Base-by-base conservation (phyloP, 37 sponge, comb jelly and placozoan genomes). In the Dysidea cf. avara region DNA sequence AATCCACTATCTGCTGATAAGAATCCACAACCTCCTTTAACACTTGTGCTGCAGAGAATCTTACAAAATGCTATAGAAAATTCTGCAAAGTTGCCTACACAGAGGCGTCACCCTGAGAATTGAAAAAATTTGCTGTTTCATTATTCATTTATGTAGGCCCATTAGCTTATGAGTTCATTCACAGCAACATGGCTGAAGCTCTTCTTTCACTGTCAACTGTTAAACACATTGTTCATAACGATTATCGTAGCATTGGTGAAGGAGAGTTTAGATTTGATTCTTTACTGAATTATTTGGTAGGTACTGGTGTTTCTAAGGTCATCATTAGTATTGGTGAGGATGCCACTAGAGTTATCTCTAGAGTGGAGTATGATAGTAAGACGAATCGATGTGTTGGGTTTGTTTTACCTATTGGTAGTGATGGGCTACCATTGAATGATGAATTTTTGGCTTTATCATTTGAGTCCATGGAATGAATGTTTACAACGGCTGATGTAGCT, bases 301-400 rank as follows among this genome's bases (percentile, higher is more conserved):
- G n/a, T n/a, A n/a, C n/a, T n/a, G n/a, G n/a, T n/a, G n/a, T n/a
- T n/a, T n/a, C n/a, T n/a, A 61, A 38, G n/a, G 20, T 13, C 3
- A 5, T 61, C 11, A 36, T 75, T 20, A 6, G 53, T 30, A 20
- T 75, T 2, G 82, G 75, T 37, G 77, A 80, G 52, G 81, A 80
- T 80, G 81, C 81, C 33, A 70, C 72, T 25, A 22, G 81, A 12
- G 55, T 80, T 2, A 71, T 80, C 20, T 14, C 81, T 11, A 49
- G 81, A 71, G 81, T 80, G 22, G 74, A 81, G 3, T 81, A 65
- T 56, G 82, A 81, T 60, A 66, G 50, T 81, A 68, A 81, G 50
- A 81, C 82, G 55, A 34, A 81, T 39, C 28, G 68, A 28, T 18
- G 22, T 53, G 82, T 81, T 17, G 82, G 82, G 20, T 81, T 81